Evolutionary conservation across 2,797 vertebrate genomes (phyloP), one percentile per base, ranked within the genome.

Genomic region (Harpagifer antarcticus): DNA sequence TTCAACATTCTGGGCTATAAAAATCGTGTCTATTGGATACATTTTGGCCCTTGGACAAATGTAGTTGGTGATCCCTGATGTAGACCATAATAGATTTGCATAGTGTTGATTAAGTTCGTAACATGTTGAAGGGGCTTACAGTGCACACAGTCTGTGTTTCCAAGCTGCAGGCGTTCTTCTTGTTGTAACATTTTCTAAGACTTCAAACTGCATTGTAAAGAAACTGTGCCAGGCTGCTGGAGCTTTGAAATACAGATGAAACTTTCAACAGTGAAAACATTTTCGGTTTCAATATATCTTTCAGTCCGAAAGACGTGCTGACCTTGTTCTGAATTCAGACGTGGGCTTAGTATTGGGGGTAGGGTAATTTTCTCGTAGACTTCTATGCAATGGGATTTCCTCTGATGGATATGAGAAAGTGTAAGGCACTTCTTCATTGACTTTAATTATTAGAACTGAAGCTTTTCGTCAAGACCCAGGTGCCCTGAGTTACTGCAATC

Each of bases 171-270:
- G 5, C 16, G 3, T 49, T 57, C 33, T 7, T 43, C 57, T 52
- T 69, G 65, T 62, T 55, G 49, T 6, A 12, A 43, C 20, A 4
- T 44, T 43, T 56, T 44, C 5, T 5, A 15, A 0, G 8, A 50
- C 23, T 63, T 72, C 4, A 27, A 57, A 62, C 11, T 7, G 50
- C n/a, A 40, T 49, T 17, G 31, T 31, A 16, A 55, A 75, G 49
- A 76, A 50, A 56, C 19, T 15, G n/a, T 19, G 16, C 17, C 27
- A 16, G 33, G 5, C 44, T 14, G 20, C 62, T 47, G 20, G 27
- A 60, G 31, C 11, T 45, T 45, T 37, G 44, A 45, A 45, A 1
- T 37, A 37, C 33, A 37, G 8, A 6, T 6, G 33, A 1, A 7
- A 1, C 33, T 7, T 6, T 7, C 6, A 37, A 9, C 33, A 9